Evolutionary conservation across 2,888 invertebrate species (phyloP).

Genomic region (Synanthedon vespiformis): DNA sequence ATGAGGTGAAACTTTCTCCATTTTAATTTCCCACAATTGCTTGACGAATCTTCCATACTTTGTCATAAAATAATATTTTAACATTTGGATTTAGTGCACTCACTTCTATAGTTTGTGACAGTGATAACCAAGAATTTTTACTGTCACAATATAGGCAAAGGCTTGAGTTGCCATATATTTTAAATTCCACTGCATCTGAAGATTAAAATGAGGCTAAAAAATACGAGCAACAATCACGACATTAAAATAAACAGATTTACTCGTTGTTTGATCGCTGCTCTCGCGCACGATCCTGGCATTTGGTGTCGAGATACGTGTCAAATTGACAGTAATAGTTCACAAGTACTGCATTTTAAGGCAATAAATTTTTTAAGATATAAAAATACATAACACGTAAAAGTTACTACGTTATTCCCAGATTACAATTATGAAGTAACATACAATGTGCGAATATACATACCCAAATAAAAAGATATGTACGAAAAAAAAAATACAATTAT

Average conservation of each 20-base stretch:
- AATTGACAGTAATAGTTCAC: conserved; percentile 2
- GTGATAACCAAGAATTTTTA: too few relatives aligned
- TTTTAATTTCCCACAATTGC: not conserved
- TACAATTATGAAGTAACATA: too few relatives aligned
- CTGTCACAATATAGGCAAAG: too few relatives aligned
- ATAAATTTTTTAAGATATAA: not conserved
- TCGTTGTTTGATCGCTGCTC: conserved; percentile 8
- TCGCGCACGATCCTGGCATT: conserved; percentile 30
- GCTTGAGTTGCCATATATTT: too few relatives aligned
- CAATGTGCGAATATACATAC: too few relatives aligned
- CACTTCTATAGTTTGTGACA: too few relatives aligned
- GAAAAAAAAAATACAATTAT: too few relatives aligned
- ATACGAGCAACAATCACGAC: not conserved
- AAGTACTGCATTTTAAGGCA: not conserved
- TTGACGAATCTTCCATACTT: not conserved
- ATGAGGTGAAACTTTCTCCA: not conserved
- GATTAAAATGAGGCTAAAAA: too few relatives aligned
- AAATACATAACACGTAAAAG: too few relatives aligned
- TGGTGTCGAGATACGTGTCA: conserved; percentile 16
- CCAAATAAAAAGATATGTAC: too few relatives aligned
- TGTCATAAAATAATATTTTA: not conserved
- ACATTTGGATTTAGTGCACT: not conserved
- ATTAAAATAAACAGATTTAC: not conserved
- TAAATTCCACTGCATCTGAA: too few relatives aligned
- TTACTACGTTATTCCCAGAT: too few relatives aligned